These are phyloP conservation scores for Notamacropus eugenii DNA, from an alignment of 2,797 vertebrate genomes.

Conservation along the genomic window DNA sequence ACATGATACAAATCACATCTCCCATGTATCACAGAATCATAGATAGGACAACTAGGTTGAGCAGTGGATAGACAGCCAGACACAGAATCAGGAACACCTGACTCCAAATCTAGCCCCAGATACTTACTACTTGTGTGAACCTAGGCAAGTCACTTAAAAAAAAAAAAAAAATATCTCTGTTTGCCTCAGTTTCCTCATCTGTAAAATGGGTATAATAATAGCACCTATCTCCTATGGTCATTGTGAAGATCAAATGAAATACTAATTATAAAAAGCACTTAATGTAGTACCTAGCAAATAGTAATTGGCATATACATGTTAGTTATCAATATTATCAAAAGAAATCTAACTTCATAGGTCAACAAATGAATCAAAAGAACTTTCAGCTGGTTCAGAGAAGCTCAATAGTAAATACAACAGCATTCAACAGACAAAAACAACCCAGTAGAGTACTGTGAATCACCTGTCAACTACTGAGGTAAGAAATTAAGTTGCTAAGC, in stretches of 20 bases:
- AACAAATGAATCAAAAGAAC: slow-evolving; percentile 56
- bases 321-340: not conserved
- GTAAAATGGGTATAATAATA: not conserved
- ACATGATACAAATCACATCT: slow-evolving; percentile 56
- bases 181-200: not conserved
- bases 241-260: not conserved
- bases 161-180: too few relatives aligned
- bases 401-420: slow-evolving; percentile 45
- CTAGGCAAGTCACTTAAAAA: not conserved
- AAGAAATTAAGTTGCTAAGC: slow-evolving; percentile 43
- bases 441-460: slow-evolving; percentile 20
- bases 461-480: slow-evolving; percentile 20
- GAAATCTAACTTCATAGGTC: slow-evolving; percentile 36
- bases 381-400: slow-evolving; percentile 36
- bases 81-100: not conserved
- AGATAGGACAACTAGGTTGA: not conserved
- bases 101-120: not conserved
- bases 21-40: slow-evolving; percentile 13
- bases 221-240: not conserved
- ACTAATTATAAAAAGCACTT: not conserved
- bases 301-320: too few relatives aligned
- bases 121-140: not conserved
- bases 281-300: not conserved
- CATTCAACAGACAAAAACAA: slow-evolving; percentile 56
- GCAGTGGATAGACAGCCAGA: not conserved